Evolutionary conservation across 2,888 invertebrate species (phyloP), one percentile per base, ranked within the genome.

Genomic region (Troides helena): DNA sequence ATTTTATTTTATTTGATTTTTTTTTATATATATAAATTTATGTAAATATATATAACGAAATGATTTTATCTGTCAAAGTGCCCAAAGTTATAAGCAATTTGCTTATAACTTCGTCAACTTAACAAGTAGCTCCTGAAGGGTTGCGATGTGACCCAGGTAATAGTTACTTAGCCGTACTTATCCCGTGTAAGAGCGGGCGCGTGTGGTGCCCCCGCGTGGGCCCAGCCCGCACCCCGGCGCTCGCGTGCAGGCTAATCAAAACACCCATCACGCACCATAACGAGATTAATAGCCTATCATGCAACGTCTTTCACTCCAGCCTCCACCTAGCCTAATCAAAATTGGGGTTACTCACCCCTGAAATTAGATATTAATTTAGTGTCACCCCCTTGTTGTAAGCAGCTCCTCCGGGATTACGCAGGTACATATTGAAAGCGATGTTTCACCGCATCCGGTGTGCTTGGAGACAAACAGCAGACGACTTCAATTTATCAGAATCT

Each of bases 321-420:
- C 58, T 73, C 70, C 70, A 72, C 69, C 71, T 56, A 46, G 67
- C 62, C 70, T 75, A 75, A 79, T 75, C 73, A 75, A 77, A 76
- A 80, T 77, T 75, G 77, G 85, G 85, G 82, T 76, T 76, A 80
- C 81, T 82, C 83, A 80, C 85, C 86, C 88, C 82, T 81, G 76
- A 87, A 90, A 90, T 91, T 88, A 86, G 85, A 86, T 88, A 90
- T 89, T 89, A 90, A 90, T 90, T 90, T 87, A 81, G 83, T 84
- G 83, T 79, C 81, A 67, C 74, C 75, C 30, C 78, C 74, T 74
- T 57, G 61, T 64, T 63, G 66, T 65, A 66, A 62, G 23, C 43
- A 72, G 76, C 62, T 75, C 74, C 69, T 68, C 73, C 74, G 77
- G 80, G 80, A 81, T 84, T 82, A 79, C 77, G 77, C 72, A 80